Percentiles rank a stretch among this genome's conserved stretches.
phyloP scores from a whole-genome alignment of 2,113 vertebrate genomes.

The Hydrochoerus hydrochaeris region DNA sequence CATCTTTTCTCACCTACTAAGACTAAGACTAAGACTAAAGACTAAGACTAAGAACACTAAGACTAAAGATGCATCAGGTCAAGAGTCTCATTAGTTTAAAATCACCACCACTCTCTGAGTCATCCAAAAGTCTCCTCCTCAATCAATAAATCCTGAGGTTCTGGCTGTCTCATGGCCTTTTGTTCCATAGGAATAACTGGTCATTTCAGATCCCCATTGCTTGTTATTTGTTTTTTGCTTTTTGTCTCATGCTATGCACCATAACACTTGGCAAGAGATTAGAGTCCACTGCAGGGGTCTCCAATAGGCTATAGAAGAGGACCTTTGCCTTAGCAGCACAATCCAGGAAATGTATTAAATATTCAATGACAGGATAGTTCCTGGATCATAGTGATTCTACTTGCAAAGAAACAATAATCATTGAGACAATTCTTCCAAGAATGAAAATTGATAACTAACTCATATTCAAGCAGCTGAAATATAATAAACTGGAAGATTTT shows the following conservation, averaged over 20 bases:
- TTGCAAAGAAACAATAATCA: conserved; percentile 46
- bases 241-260: not conserved
- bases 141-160: not conserved
- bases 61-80: not conserved
- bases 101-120: not conserved
- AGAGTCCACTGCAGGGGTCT: not conserved
- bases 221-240: not conserved
- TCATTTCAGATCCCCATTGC: not conserved
- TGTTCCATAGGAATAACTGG: not conserved
- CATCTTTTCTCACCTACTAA: not conserved
- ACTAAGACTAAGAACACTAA: not conserved
- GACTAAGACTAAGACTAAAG: not conserved
- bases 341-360: conserved; percentile 43
- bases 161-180: not conserved
- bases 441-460: conserved; percentile 9
- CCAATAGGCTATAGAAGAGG: not conserved
- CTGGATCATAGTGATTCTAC: not conserved
- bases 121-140: not conserved
- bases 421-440: not conserved
- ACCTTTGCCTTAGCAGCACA: conserved; percentile 29
- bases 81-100: not conserved
- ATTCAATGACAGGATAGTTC: conserved; percentile 32
- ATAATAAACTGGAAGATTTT: not conserved
- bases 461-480: conserved; percentile 2
- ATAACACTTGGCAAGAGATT: not conserved